These are phyloP conservation scores for Colostygia pectinataria DNA, from an alignment of 2,888 invertebrate genomes.

Conservation along the genomic window DNA sequence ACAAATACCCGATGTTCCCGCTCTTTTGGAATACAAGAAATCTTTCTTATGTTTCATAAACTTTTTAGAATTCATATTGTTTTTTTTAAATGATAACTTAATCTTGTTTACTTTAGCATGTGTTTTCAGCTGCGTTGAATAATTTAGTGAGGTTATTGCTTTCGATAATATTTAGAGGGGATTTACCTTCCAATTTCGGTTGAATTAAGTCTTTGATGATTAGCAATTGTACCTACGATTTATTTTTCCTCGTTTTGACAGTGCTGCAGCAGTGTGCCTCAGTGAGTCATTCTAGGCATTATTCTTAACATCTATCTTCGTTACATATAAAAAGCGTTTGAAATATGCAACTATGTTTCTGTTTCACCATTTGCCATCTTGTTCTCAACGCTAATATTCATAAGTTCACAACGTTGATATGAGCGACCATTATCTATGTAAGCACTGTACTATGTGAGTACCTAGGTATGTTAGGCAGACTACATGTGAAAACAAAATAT, in stretches of 20 bases:
- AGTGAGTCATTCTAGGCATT: no score
- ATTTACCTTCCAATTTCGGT: conserved; percentile 31
- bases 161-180: conserved; percentile 28
- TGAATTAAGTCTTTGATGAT: conserved; percentile 31
- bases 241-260: conserved; percentile 33
- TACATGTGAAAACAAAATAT: no score
- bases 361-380: no score
- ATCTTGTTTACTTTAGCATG: conserved; percentile 4
- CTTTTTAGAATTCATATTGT: background rate
- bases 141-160: conserved; percentile 15
- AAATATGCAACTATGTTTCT: no score
- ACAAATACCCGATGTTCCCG: conserved; percentile 30
- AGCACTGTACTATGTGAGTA: no score
- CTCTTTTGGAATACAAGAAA: conserved; percentile 25
- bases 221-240: conserved; percentile 31
- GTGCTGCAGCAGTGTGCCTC: conserved; percentile 41
- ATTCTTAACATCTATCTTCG: no score
- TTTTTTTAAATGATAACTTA: background rate
- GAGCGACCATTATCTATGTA: no score
- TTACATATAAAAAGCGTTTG: no score
- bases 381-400: no score
- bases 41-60: conserved; percentile 3
- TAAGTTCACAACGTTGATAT: no score
- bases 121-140: conserved; percentile 1
- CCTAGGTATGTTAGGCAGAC: no score